Evolutionary conservation across 64 coral and sea anemone species (phyloP).

Genomic region (Montipora efflorescens): DNA sequence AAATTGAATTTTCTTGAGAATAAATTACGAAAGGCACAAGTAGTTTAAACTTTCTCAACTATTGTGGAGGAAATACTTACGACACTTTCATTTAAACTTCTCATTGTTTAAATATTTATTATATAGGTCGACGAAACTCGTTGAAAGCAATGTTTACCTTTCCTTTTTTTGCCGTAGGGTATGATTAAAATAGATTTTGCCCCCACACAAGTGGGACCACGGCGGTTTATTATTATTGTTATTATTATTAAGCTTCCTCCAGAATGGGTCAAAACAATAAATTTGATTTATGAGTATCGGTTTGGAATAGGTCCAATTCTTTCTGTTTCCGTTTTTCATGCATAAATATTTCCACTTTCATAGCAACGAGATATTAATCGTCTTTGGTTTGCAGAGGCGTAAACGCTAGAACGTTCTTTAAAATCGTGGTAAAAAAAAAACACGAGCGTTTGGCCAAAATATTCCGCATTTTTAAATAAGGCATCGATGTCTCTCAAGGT

Average conservation of each 20-base stretch:
- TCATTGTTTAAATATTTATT: constrained; percentile 24
- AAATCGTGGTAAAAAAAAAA: not conserved
- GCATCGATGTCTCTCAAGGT: not conserved
- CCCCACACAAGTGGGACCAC: not conserved
- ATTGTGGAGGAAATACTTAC: constrained; percentile 4
- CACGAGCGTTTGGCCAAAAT: not conserved
- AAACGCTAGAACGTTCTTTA: not conserved
- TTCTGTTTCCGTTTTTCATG: constrained; percentile 1
- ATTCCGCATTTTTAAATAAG: not conserved
- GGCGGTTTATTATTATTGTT: not conserved
- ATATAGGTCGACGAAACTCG: constrained; percentile 29
- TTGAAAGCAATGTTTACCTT: constrained; percentile 13
- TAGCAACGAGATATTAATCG: not conserved
- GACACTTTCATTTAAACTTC: constrained; percentile 11
- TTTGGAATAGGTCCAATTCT: not conserved
- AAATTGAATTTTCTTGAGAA: not conserved
- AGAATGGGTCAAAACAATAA: not conserved
- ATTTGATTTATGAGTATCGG: not conserved
- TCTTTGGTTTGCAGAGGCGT: not conserved
- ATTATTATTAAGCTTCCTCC: too few relatives aligned
- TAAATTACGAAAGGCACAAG: not conserved
- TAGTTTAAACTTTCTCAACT: not conserved
- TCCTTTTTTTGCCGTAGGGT: not conserved
- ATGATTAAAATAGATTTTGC: not conserved
- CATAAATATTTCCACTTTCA: not conserved